Percentiles rank a stretch among this genome's conserved stretches.
Conservation (phyloP, 1,140 invertebrate genomes). For the Ostrea edulis region DNA sequence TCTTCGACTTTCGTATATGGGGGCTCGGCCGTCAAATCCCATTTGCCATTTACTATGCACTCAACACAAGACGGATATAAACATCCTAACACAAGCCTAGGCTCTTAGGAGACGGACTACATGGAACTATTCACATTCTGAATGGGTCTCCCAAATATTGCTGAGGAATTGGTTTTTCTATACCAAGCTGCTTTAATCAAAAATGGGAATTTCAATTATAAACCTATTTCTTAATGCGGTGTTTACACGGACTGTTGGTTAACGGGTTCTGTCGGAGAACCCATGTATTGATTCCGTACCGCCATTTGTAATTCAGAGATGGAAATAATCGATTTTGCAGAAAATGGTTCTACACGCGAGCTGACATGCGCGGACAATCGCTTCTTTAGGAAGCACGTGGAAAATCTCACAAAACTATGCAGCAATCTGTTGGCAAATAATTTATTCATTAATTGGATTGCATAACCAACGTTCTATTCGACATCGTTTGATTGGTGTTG, state of each 20-base stretch:
- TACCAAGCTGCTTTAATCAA: conserved; percentile 21
- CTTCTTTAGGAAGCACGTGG: conserved; percentile 21
- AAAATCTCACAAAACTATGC: neutral
- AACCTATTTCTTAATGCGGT: conserved; percentile 14
- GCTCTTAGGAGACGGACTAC: neutral
- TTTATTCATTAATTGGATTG: conserved; percentile 17
- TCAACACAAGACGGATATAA: neutral
- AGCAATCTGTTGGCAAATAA: conserved; percentile 16
- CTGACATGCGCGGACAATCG: conserved; percentile 25
- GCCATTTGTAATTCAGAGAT: conserved; percentile 42
- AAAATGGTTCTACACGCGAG: conserved; percentile 35
- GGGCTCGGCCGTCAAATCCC: conserved; percentile 27
- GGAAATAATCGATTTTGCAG: conserved; percentile 28
- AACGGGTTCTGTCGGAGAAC: neutral
- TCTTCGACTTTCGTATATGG: conserved; percentile 20
- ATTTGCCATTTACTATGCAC: conserved; percentile 19
- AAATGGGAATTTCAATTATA: conserved; percentile 34
- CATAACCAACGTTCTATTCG: neutral
- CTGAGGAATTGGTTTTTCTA: conserved; percentile 22
- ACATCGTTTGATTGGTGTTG: neutral
- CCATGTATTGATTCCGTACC: conserved; percentile 1
- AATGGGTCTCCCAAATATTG: neutral
- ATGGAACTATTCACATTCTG: neutral
- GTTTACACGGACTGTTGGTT: neutral
- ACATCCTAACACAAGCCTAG: neutral